These are phyloP conservation scores for Hartigia nigra DNA, from an alignment of 2,888 invertebrate genomes.

Conservation along the genomic window DNA sequence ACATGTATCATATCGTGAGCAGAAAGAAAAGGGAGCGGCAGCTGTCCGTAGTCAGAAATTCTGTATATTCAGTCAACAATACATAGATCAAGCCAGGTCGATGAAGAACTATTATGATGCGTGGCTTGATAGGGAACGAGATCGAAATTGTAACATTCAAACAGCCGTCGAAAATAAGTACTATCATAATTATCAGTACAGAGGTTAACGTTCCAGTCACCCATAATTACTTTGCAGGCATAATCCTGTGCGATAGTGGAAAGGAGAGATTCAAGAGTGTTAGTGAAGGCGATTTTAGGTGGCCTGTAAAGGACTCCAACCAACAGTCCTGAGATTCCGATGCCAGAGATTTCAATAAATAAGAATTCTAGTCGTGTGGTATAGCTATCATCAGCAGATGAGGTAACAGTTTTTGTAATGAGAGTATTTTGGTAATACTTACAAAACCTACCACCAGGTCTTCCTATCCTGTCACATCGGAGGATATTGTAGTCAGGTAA, in stretches of 20 bases:
- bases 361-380: constrained; percentile 15
- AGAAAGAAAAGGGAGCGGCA: too few species aligned
- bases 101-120: constrained; percentile 12
- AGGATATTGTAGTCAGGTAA: constrained; percentile 3
- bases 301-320: constrained; percentile 19
- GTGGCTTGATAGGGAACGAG: constrained; percentile 19
- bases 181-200: constrained; percentile 1
- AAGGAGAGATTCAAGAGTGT: constrained; percentile 13
- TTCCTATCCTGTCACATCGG: constrained; percentile 13
- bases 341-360: constrained; percentile 4
- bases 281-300: constrained; percentile 13
- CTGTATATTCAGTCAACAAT: constrained; percentile 8
- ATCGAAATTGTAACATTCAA: constrained; percentile 2
- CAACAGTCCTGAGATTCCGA: background rate
- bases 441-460: constrained; percentile 13
- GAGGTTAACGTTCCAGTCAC: constrained; percentile 22
- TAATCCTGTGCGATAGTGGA: constrained; percentile 11
- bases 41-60: too few species aligned
- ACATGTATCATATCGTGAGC: too few species aligned
- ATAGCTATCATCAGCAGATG: constrained; percentile 1
- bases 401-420: background rate
- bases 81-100: constrained; percentile 22
- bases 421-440: constrained; percentile 1
- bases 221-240: constrained; percentile 15
- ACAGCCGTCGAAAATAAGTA: constrained; percentile 11